Percentiles rank a stretch among this genome's conserved stretches.
These are phyloP conservation scores for Sarcophaga carnaria DNA, from an alignment of 2,888 invertebrate genomes.

Conservation along the genomic window DNA sequence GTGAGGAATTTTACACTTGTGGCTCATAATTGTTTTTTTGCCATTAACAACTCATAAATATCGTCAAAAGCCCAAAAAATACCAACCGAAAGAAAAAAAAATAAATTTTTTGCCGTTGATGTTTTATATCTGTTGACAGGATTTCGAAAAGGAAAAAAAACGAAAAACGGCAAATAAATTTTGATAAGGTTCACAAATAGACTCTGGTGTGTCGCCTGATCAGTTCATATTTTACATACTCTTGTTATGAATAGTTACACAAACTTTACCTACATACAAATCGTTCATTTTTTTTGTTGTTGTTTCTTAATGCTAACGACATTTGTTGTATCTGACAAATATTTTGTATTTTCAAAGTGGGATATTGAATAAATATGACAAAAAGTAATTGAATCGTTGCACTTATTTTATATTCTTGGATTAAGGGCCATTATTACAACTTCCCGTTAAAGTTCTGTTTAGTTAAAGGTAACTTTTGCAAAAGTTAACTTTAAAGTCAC, in stretches of 20 bases:
- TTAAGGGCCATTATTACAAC: no score
- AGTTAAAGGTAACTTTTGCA: no score
- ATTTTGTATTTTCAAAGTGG: no score
- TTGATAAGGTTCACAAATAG: conserved; percentile 44
- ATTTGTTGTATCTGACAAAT: no score
- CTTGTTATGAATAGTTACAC: conserved; percentile 21
- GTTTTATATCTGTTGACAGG: conserved; percentile 56
- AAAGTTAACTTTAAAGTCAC: no score
- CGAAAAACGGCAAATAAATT: conserved; percentile 8
- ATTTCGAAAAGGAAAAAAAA: conserved; percentile 13
- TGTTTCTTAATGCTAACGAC: no score
- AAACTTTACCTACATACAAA: conserved; percentile 44
- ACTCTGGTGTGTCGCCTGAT: conserved; percentile 1
- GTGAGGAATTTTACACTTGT: conserved; percentile 68
- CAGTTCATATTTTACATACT: conserved; percentile 18
- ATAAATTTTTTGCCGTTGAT: conserved; percentile 27
- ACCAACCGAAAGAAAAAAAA: not conserved
- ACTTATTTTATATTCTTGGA: no score
- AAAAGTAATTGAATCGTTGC: no score
- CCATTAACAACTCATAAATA: conserved; percentile 78
- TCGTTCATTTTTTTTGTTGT: not conserved
- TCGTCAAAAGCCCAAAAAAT: conserved; percentile 42
- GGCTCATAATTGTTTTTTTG: conserved; percentile 72
- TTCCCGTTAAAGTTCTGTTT: no score
- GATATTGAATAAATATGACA: no score